phyloP scores from a whole-genome alignment of 2,797 vertebrate species.

The Sebastiscus tertius region DNA sequence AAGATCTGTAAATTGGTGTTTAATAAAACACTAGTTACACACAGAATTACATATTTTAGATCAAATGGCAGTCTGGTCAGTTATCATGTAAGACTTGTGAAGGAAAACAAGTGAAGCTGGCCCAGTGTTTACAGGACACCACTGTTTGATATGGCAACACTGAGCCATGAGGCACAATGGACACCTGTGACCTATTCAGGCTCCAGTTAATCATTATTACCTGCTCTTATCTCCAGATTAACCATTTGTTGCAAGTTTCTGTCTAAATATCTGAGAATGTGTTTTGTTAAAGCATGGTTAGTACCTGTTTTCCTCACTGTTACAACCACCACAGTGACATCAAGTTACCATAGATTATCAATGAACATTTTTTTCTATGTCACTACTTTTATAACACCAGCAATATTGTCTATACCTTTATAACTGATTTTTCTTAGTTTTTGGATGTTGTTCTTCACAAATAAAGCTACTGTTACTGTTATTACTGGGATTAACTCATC shows the following conservation, averaged over 20 bases:
- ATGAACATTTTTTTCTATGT: neutral
- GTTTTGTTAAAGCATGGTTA: neutral
- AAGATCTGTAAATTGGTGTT: neutral
- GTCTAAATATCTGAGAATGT: neutral
- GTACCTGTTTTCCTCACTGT: neutral
- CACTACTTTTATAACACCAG: neutral
- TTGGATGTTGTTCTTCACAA: neutral
- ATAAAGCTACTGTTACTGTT: neutral
- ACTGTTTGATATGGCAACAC: conserved; percentile 77
- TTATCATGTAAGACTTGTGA: too few relatives aligned
- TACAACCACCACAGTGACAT: neutral
- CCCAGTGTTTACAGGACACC: conserved; percentile 66
- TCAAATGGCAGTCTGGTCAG: too few relatives aligned
- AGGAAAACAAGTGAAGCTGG: neutral
- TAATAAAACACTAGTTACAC: neutral
- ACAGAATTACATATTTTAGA: neutral
- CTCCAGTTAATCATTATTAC: conserved; percentile 35
- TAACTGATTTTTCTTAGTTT: neutral
- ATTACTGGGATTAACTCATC: neutral
- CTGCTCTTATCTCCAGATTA: conserved; percentile 19
- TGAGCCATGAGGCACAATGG: conserved; percentile 21
- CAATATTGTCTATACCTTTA: neutral
- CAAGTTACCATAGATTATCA: neutral
- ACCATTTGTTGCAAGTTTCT: conserved; percentile 8
- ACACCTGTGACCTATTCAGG: conserved; percentile 20